These are phyloP conservation scores for Zhengitettix transpicula DNA, from an alignment of 2,888 invertebrate genomes.

Conservation along the genomic window DNA sequence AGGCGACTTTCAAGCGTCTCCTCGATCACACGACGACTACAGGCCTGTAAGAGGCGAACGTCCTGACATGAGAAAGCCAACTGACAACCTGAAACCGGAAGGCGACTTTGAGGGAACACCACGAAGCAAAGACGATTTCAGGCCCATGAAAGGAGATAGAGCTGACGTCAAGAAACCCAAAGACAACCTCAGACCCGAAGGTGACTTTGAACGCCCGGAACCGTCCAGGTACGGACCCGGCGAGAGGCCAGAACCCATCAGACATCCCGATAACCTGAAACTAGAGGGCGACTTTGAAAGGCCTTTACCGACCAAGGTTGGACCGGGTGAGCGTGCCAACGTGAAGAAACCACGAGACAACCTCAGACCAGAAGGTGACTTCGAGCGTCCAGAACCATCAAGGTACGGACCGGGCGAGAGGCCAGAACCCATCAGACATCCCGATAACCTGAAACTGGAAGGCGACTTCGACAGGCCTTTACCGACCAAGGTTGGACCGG, in stretches of 20 bases:
- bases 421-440: slow-evolving; percentile 17
- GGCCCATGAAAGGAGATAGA: slow-evolving; percentile 15
- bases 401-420: slow-evolving; percentile 15
- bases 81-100: slow-evolving; percentile 10
- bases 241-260: slow-evolving; percentile 36
- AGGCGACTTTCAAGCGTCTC: slow-evolving; percentile 31
- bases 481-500: slow-evolving; percentile 7
- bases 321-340: slow-evolving; percentile 13
- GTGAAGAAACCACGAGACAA: slow-evolving; percentile 35
- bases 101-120: slow-evolving; percentile 15
- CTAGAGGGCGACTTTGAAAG: slow-evolving; percentile 13
- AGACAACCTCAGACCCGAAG: slow-evolving; percentile 21
- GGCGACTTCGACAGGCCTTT: slow-evolving; percentile 24
- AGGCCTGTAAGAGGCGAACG: background rate
- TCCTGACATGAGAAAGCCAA: slow-evolving; percentile 4
- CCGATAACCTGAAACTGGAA: slow-evolving; percentile 25
- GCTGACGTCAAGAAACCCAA: slow-evolving; percentile 18
- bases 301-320: slow-evolving; percentile 5
- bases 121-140: slow-evolving; percentile 19
- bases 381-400: slow-evolving; percentile 12
- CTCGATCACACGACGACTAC: slow-evolving; percentile 2
- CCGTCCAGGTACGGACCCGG: slow-evolving; percentile 16
- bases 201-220: slow-evolving; percentile 23
- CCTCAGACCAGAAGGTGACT: slow-evolving; percentile 39
- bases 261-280: slow-evolving; percentile 12